phyloP scores from a whole-genome alignment of 2,888 invertebrate genomes.

The Andricus curvator region DNA sequence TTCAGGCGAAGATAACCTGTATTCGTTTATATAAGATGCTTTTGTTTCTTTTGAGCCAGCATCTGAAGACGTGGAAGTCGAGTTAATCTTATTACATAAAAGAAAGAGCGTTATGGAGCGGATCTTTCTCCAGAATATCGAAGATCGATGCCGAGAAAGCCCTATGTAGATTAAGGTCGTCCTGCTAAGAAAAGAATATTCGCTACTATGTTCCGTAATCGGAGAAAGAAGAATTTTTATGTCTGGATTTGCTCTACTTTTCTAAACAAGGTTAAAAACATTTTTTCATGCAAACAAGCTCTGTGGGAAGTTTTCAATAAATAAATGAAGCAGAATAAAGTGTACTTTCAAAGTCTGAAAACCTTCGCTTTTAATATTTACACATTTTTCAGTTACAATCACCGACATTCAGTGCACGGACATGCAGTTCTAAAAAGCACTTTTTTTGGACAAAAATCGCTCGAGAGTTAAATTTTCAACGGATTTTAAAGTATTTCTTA shows the following conservation, averaged over 20 bases:
- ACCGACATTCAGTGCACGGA: too few relatives aligned
- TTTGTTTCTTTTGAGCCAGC: neutral
- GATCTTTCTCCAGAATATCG: conserved; percentile 16
- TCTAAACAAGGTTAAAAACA: neutral
- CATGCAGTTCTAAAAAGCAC: too few relatives aligned
- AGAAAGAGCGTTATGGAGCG: conserved; percentile 5
- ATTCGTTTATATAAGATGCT: neutral
- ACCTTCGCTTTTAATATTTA: neutral
- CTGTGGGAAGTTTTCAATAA: neutral
- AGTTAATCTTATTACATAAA: conserved; percentile 33
- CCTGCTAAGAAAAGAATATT: neutral
- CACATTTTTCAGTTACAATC: neutral
- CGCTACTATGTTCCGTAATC: neutral
- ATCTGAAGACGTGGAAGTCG: neutral
- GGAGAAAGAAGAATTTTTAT: neutral
- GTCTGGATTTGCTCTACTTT: neutral
- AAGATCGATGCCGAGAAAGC: conserved; percentile 18
- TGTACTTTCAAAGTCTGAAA: neutral
- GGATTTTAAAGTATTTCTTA: too few relatives aligned
- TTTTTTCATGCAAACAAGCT: neutral
- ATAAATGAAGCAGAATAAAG: neutral
- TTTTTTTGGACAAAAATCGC: too few relatives aligned
- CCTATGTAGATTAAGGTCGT: conserved; percentile 18
- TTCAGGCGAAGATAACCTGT: neutral
- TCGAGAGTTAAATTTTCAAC: too few relatives aligned